Percentiles rank a stretch among this genome's conserved stretches.
Conservation (phyloP, 2,113 vertebrate species). For the Callocephalon fimbriatum region DNA sequence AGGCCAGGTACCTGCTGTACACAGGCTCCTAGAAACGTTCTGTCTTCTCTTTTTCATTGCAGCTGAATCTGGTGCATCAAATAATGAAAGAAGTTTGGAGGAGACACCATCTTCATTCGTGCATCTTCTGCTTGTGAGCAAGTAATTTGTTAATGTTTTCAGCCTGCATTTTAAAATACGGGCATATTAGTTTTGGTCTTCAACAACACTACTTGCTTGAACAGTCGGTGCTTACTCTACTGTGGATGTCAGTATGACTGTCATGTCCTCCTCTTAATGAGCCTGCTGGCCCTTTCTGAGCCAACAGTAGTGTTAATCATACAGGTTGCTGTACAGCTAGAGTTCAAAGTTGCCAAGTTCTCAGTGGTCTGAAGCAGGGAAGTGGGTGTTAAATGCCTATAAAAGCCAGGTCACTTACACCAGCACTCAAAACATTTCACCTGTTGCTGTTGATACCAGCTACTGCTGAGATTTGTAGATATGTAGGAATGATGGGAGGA, state of each 20-base stretch:
- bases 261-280: not conserved
- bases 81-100: slow-evolving; percentile 90
- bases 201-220: not conserved
- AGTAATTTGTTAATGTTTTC: not conserved
- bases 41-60: slow-evolving; percentile 21
- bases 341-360: not conserved
- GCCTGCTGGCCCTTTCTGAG: not conserved
- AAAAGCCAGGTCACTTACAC: not conserved
- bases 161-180: not conserved
- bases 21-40: not conserved
- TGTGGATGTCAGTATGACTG: not conserved
- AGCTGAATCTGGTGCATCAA: slow-evolving; percentile 89
- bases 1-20: not conserved
- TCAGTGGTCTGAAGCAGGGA: not conserved
- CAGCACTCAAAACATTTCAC: not conserved
- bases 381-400: not conserved
- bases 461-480: not conserved
- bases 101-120: slow-evolving; percentile 81
- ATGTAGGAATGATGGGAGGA: not conserved
- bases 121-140: slow-evolving; percentile 86
- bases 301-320: not conserved
- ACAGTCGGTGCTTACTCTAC: not conserved
- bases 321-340: not conserved
- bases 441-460: not conserved
- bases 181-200: not conserved